phyloP scores from a whole-genome alignment of 1,140 invertebrate genomes.

The Caerostris extrusa region DNA sequence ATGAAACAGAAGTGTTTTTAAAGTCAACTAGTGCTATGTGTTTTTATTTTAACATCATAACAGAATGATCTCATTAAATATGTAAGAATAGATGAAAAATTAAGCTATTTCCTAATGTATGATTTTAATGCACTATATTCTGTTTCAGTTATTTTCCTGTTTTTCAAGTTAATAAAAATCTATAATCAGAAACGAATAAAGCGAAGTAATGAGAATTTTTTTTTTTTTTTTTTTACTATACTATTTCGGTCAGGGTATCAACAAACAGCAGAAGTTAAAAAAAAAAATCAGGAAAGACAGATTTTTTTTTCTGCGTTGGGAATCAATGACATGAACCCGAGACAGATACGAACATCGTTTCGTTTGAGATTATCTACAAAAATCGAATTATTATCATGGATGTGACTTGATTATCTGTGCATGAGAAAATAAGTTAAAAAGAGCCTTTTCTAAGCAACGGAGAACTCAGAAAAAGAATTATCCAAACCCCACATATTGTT shows the following conservation, averaged over 20 bases:
- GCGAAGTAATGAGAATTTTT: conserved; percentile 70
- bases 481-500: too few species aligned
- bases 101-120: too few species aligned
- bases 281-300: conserved; percentile 30
- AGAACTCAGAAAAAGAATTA: background rate
- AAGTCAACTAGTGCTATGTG: too few species aligned
- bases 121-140: too few species aligned
- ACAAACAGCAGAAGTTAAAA: conserved; percentile 45
- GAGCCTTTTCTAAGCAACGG: background rate
- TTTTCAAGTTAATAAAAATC: too few species aligned
- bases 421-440: background rate
- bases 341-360: conserved; percentile 9
- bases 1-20: too few species aligned
- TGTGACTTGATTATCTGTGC: background rate
- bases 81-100: too few species aligned
- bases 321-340: too few species aligned
- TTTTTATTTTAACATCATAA: too few species aligned
- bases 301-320: conserved; percentile 14
- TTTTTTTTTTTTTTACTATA: background rate
- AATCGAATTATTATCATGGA: conserved; percentile 19
- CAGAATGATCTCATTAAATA: too few species aligned
- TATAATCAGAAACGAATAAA: too few species aligned
- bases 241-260: conserved; percentile 38
- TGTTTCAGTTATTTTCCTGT: too few species aligned
- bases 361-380: conserved; percentile 17